A percentile compares a stretch with the other conserved stretches of the same genome.
These are phyloP conservation scores for Drusus annulatus DNA, from an alignment of 1,140 invertebrate species.

Conservation along the genomic window DNA sequence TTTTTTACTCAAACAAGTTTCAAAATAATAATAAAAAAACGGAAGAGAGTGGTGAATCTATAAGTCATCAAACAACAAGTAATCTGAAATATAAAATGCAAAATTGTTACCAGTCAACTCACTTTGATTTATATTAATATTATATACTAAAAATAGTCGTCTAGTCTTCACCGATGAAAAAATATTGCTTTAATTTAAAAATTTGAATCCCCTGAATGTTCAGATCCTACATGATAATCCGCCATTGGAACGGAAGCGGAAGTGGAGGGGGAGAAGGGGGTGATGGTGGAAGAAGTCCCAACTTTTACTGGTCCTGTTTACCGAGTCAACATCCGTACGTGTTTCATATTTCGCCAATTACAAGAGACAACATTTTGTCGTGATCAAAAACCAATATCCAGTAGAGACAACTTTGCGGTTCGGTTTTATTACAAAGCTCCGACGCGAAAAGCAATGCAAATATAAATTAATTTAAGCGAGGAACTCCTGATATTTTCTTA, in stretches of 20 bases:
- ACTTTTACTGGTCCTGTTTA: constrained; percentile 51
- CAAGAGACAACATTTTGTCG: constrained; percentile 56
- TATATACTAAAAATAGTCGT: no score
- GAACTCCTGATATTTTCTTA: constrained; percentile 54
- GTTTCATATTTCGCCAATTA: constrained; percentile 59
- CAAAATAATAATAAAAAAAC: no score
- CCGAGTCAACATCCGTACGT: constrained; percentile 52
- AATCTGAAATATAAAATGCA: no score
- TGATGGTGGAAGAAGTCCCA: constrained; percentile 14
- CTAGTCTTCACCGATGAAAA: no score
- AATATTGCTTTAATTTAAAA: no score
- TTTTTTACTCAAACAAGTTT: no score
- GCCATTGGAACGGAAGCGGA: neutral
- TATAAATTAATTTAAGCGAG: constrained; percentile 57
- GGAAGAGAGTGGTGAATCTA: no score
- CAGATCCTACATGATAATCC: neutral
- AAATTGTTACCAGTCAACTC: no score
- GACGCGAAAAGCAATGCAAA: constrained; percentile 53
- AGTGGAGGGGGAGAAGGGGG: neutral
- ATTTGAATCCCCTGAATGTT: no score
- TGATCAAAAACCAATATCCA: constrained; percentile 57
- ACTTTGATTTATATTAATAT: no score
- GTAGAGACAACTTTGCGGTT: constrained; percentile 34
- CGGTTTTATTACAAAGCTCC: constrained; percentile 50
- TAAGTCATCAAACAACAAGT: no score